Base-by-base conservation (phyloP, 2,113 vertebrate genomes). In the Aspidoscelis tigris region DNA sequence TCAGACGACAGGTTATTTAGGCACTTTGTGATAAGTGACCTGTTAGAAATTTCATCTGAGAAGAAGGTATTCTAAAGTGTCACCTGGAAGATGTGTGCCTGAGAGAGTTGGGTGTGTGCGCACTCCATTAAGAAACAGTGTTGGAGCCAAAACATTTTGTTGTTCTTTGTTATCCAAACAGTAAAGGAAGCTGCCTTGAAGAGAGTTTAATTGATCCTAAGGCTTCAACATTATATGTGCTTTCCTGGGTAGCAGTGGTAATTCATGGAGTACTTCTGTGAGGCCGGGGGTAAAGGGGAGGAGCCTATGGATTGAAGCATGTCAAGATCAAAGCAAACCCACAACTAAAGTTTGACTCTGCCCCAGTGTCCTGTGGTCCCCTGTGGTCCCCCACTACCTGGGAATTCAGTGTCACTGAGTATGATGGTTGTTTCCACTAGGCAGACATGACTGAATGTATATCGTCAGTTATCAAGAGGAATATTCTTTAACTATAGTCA, bases 41-140 rank as follows among this genome's bases (percentile, higher is more conserved):
- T 96, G 94, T 95, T 96, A 94, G 93, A 86, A 90, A 94, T 93
- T 95, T 80, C 83, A 89, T 90, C 91, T 93, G 72, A 86, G 75
- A 94, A 89, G 92, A 94, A 94, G 94, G 93, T 94, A 94, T 96
- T 95, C 95, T 93, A 93, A 92, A 94, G 93, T 95, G 93, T 90
- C 86, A 90, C 92, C 95, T 95, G 93, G 94, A 94, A 94, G 94
- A 88, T 89, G 89, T 33, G 10, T 50, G 44, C 53, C 44, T 12
- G 20, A 12, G 76, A 24, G 16, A 26, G 5, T 4, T 41, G 7
- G 39, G 39, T 24, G 26, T 6, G 10, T 3, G 7, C 21, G 73
- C 50, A 24, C 11, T 41, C n/a, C 21, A 65, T 22, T 65, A 18
- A 65, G 21, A 65, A 16, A 65, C 21, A 65, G 93, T 94, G 90